phyloP scores from a whole-genome alignment of 2,888 invertebrate species.

The Drosophila dives region DNA sequence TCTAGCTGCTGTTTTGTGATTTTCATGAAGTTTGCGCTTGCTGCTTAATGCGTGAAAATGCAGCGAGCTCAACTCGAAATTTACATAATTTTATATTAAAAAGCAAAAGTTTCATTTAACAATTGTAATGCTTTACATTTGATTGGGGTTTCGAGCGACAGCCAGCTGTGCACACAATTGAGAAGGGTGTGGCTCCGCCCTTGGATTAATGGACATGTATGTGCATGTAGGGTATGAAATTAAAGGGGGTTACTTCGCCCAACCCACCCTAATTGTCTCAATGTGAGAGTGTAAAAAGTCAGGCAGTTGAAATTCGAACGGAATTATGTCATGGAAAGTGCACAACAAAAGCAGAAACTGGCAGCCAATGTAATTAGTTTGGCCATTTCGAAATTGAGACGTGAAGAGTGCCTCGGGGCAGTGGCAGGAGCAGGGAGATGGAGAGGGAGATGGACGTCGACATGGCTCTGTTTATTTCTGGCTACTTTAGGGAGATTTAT shows the following conservation, averaged over 20 bases:
- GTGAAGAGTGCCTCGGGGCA: constrained; percentile 39
- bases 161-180: constrained; percentile 76
- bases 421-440: not conserved
- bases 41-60: constrained; percentile 56
- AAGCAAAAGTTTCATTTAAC: constrained; percentile 63
- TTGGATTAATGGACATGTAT: constrained; percentile 2
- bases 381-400: constrained; percentile 72
- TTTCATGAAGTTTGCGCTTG: constrained; percentile 38
- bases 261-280: constrained; percentile 68
- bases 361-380: constrained; percentile 67
- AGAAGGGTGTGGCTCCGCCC: constrained; percentile 57
- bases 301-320: constrained; percentile 60
- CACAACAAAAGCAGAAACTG: constrained; percentile 35
- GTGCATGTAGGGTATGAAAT: not conserved
- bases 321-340: constrained; percentile 60
- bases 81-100: constrained; percentile 75
- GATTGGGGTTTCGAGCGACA: constrained; percentile 44
- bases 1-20: constrained; percentile 27
- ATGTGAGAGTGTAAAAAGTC: constrained; percentile 68
- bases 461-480: constrained; percentile 1
- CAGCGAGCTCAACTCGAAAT: constrained; percentile 50
- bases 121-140: constrained; percentile 66
- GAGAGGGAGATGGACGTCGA: not conserved
- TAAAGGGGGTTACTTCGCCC: constrained; percentile 23
- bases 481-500: constrained; percentile 53